Evolutionary conservation across 2,888 invertebrate species (phyloP).

Genomic region (Drosophila mulleri): DNA sequence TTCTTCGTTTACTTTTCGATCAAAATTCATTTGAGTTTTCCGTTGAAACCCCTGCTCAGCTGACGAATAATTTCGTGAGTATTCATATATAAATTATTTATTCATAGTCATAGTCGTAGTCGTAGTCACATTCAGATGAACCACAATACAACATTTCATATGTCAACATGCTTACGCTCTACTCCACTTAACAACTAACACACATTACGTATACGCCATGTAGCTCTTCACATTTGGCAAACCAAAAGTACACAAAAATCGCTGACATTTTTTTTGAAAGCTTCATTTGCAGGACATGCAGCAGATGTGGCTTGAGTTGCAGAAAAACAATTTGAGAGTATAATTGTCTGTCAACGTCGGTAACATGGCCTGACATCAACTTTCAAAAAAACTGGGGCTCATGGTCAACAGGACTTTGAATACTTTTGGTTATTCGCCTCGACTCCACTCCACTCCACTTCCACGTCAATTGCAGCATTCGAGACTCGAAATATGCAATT

Average conservation of each 20-base stretch:
- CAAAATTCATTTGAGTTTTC: constrained; percentile 5
- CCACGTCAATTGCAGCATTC: constrained; percentile 39
- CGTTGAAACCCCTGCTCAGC: constrained; percentile 24
- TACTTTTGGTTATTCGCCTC: constrained; percentile 62
- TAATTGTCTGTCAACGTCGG: constrained; percentile 31
- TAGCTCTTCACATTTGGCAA: constrained; percentile 51
- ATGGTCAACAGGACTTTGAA: constrained; percentile 73
- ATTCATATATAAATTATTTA: constrained; percentile 19
- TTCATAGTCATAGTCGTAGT: constrained; percentile 1
- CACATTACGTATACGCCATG: constrained; percentile 69
- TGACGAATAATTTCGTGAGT: constrained; percentile 37
- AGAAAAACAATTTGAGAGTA: constrained; percentile 28
- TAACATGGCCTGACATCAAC: constrained; percentile 60
- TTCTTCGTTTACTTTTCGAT: not conserved
- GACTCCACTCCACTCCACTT: not conserved
- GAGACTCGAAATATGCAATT: constrained; percentile 15
- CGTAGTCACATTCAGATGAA: not conserved
- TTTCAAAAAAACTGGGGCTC: constrained; percentile 81
- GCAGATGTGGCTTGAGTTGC: constrained; percentile 18
- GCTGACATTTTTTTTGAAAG: constrained; percentile 74
- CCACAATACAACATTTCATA: constrained; percentile 26
- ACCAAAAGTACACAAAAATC: constrained; percentile 74
- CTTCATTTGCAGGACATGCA: constrained; percentile 53
- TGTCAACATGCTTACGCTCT: constrained; percentile 9
- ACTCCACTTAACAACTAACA: constrained; percentile 32